These are phyloP conservation scores for Argentina silus DNA, from an alignment of 2,797 vertebrate species.

Conservation along the genomic window DNA sequence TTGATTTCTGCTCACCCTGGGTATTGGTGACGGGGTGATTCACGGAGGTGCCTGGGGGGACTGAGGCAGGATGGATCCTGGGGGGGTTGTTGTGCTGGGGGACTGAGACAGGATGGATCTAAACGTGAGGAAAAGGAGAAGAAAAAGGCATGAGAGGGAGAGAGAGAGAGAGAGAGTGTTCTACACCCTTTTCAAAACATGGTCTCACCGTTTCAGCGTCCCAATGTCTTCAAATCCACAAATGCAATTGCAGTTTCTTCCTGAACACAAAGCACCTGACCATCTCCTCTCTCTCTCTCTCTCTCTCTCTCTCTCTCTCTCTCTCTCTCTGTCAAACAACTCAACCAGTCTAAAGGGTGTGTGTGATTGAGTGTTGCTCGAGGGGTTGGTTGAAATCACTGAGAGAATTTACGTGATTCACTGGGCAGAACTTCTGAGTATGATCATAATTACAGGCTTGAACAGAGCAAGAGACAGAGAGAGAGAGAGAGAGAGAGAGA, in stretches of 20 bases:
- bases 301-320: neutral
- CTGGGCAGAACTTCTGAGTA: slow-evolving; percentile 2
- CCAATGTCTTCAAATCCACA: too few relatives aligned
- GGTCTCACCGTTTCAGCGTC: too few relatives aligned
- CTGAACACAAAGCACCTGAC: neutral
- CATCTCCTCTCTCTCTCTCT: neutral
- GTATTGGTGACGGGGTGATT: neutral
- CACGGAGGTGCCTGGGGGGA: neutral
- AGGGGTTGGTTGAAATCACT: neutral
- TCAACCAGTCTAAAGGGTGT: slow-evolving; percentile 27
- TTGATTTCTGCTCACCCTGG: slow-evolving; percentile 2
- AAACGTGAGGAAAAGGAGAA: too few relatives aligned
- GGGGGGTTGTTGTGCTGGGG: neutral
- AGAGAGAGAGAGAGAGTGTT: too few relatives aligned
- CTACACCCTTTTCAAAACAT: neutral
- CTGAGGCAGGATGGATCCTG: neutral
- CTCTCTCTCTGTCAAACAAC: slow-evolving; percentile 5
- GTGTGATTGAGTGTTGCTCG: slow-evolving; percentile 21
- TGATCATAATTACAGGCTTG: neutral
- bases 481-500: neutral
- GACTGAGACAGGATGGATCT: neutral
- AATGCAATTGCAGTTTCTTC: too few relatives aligned
- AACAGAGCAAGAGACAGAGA: neutral
- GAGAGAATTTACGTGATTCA: neutral
- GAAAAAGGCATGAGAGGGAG: too few relatives aligned